Base-by-base conservation (phyloP, 2,113 vertebrate species). In the Eudyptes chrysolophus region DNA sequence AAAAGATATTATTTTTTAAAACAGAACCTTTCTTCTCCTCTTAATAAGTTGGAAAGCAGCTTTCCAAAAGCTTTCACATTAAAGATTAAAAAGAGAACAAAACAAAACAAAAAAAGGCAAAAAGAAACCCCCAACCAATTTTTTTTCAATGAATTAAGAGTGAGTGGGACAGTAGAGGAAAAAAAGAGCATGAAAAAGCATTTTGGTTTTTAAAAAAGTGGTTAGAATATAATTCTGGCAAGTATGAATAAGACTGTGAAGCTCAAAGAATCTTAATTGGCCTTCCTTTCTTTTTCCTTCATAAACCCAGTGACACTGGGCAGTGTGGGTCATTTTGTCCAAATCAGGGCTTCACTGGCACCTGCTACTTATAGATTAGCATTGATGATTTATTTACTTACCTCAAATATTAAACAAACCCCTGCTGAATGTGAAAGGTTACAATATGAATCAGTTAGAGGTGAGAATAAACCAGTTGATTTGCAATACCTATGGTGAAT, bases 41-140 rank as follows among this genome's bases (percentile, higher is more conserved):
- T 11, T 22, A 88, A 6, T 13, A 62, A 58, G 2, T 42, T 69
- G 6, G 7, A 66, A 89, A 78, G 1, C 1, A 48, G 3, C 1
- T 79, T 90, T 85, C 13, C 10, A 42, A 65, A 74, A 57, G 2
- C 3, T 71, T 78, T 54, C 5, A n/a, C 5, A 26, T 42, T 38
- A 21, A 29, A 51, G 11, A 32, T 22, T 32, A 29, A 69, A 77
- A 34, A 7, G 3, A 48, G 6, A 30, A 52, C 13, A 46, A 54
- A 17, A 48, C 38, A 20, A 36, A 38, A 16, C 12, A 29, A 4
- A 38, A 29, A 27, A 4, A 25, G 6, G 19, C 15, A 11, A 4
- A 13, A 16, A 29, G 38, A 5, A 58, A 36, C 3, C 42, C 42
- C 42, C 0, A 0, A 40, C 2, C 7, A 71, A 5, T 13, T 21